Evolutionary conservation across 2,113 vertebrate genomes (phyloP).

Genomic region (Xiphias gladius): DNA sequence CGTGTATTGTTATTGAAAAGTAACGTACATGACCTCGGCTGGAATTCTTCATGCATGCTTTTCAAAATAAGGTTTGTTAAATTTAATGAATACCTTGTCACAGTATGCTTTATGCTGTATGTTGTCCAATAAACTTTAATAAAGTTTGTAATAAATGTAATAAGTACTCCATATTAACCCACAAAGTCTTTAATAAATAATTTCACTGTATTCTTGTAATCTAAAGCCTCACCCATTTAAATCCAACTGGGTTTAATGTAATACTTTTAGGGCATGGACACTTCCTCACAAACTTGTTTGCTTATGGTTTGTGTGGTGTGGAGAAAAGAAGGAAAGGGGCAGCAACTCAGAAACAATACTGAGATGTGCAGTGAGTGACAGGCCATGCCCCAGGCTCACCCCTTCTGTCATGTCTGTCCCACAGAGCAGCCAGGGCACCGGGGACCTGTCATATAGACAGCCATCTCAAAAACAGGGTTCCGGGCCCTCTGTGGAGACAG

Average conservation of each 20-base stretch:
- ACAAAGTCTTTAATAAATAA: background rate
- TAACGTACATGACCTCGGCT: background rate
- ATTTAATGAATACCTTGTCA: too few species aligned
- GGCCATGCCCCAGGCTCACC: slow-evolving; percentile 60
- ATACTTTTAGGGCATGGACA: background rate
- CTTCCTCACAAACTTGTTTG: slow-evolving; percentile 10
- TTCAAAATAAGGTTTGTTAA: background rate
- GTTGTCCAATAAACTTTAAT: too few species aligned
- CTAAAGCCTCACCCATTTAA: background rate
- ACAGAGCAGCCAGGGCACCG: slow-evolving; percentile 43
- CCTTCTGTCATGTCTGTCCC: slow-evolving; percentile 68
- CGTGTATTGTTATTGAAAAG: too few species aligned
- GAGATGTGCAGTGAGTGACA: slow-evolving; percentile 74
- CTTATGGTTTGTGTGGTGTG: slow-evolving; percentile 26
- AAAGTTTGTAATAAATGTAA: background rate
- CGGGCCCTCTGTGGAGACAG: slow-evolving; percentile 31
- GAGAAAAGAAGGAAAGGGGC: slow-evolving; percentile 26
- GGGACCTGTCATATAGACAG: slow-evolving; percentile 73
- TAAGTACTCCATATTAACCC: background rate
- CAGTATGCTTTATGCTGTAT: background rate
- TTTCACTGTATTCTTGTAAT: background rate
- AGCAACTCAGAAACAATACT: slow-evolving; percentile 44
- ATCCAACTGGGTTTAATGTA: background rate
- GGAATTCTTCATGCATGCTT: background rate
- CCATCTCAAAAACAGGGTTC: slow-evolving; percentile 50